A percentile compares a stretch with the other conserved stretches of the same genome.
Evolutionary conservation across 2,113 vertebrate species (phyloP).

Genomic region (Lampris incognitus): DNA sequence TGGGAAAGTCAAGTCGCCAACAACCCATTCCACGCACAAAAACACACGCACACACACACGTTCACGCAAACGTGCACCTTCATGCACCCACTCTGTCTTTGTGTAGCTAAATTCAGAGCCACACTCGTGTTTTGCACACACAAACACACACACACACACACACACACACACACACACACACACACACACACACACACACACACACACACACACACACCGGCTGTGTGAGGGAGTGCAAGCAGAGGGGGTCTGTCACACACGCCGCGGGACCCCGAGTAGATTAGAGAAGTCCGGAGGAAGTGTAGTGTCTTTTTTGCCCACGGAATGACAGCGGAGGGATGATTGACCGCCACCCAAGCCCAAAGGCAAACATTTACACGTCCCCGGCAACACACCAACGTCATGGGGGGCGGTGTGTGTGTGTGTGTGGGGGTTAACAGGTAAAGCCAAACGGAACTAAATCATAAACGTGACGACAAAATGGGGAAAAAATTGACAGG

Average conservation of each 20-base stretch:
- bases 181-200: conserved; percentile 8
- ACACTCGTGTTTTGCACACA: neutral
- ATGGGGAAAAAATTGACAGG: conserved; percentile 42
- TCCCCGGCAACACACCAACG: conserved; percentile 12
- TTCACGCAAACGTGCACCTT: neutral
- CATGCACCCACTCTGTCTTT: neutral
- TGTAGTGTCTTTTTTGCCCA: conserved; percentile 32
- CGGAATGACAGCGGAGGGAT: conserved; percentile 53
- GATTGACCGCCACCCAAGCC: conserved; percentile 59
- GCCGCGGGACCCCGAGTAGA: conserved; percentile 62
- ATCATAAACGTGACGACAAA: conserved; percentile 28
- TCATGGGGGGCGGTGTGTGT: neutral
- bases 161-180: too few relatives aligned
- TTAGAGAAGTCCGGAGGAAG: conserved; percentile 70
- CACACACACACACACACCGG: conserved; percentile 14
- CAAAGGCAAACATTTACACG: conserved; percentile 62
- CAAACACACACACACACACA: conserved; percentile 8
- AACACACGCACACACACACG: neutral
- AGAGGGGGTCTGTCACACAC: conserved; percentile 50
- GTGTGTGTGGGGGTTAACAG: too few relatives aligned
- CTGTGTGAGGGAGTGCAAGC: conserved; percentile 37
- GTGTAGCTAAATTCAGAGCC: too few relatives aligned
- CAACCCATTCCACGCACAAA: conserved; percentile 9
- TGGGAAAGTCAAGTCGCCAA: conserved; percentile 59
- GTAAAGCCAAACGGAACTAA: conserved; percentile 8